Percentiles rank a stretch among this genome's conserved stretches.
phyloP scores from a whole-genome alignment of 2,113 vertebrate species.

The Eclectus roratus region DNA sequence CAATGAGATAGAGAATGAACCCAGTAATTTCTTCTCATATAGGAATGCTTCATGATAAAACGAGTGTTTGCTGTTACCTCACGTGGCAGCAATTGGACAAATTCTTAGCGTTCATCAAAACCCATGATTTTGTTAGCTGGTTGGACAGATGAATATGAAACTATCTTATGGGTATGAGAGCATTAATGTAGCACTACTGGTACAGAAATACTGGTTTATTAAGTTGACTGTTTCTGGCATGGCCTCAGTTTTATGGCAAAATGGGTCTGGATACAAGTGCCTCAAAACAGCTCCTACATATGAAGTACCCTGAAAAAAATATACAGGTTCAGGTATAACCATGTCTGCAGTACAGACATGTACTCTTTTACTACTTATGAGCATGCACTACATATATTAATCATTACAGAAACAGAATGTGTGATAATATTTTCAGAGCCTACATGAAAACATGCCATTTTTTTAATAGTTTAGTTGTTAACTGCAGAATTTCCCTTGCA shows the following conservation, averaged over 20 bases:
- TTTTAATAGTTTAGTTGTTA: neutral
- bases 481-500: neutral
- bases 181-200: neutral
- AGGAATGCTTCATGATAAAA: neutral
- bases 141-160: neutral
- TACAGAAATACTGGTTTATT: neutral
- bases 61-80: neutral
- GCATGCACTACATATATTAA: neutral
- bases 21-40: neutral
- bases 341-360: neutral
- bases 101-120: neutral
- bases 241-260: neutral
- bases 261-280: neutral
- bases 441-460: neutral
- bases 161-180: neutral
- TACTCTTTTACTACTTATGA: neutral
- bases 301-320: neutral
- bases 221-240: neutral
- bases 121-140: neutral
- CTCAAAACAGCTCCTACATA: neutral
- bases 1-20: neutral
- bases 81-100: neutral
- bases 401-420: neutral
- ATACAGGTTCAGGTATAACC: neutral
- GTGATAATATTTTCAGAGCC: neutral